Evolutionary conservation across 1,140 invertebrate genomes (phyloP).

Genomic region (Parapsyche elsis): DNA sequence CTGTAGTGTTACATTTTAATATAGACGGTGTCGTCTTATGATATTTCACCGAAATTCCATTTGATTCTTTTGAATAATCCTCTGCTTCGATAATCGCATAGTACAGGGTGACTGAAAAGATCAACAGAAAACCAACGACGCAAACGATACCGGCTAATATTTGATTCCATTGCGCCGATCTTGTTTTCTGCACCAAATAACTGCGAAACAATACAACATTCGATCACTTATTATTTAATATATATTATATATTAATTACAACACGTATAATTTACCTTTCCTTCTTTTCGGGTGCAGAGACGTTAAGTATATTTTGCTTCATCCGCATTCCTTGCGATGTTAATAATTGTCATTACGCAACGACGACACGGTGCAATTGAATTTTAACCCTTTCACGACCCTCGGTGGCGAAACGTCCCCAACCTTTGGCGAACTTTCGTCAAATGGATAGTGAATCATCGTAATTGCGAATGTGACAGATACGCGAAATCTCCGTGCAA

Average conservation of each 20-base stretch:
- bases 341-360: neutral
- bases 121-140: conserved; percentile 44
- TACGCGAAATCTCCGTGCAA: conserved; percentile 13
- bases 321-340: conserved; percentile 35
- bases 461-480: neutral
- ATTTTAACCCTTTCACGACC: neutral
- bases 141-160: conserved; percentile 49
- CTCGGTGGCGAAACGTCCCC: neutral
- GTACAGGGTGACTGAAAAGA: conserved; percentile 40
- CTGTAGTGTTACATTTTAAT: neutral
- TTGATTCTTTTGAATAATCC: neutral
- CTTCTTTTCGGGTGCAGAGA: conserved; percentile 31
- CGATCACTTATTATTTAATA: too few relatives aligned
- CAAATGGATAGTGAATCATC: neutral
- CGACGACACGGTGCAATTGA: neutral
- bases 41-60: neutral
- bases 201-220: neutral
- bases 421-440: neutral
- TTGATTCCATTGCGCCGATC: conserved; percentile 49
- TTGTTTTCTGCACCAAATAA: neutral
- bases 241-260: too few relatives aligned
- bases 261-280: conserved; percentile 16
- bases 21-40: neutral
- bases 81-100: neutral
- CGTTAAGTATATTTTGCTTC: conserved; percentile 28